Conservation (phyloP, 2,113 vertebrate genomes). For the Micromys minutus region DNA sequence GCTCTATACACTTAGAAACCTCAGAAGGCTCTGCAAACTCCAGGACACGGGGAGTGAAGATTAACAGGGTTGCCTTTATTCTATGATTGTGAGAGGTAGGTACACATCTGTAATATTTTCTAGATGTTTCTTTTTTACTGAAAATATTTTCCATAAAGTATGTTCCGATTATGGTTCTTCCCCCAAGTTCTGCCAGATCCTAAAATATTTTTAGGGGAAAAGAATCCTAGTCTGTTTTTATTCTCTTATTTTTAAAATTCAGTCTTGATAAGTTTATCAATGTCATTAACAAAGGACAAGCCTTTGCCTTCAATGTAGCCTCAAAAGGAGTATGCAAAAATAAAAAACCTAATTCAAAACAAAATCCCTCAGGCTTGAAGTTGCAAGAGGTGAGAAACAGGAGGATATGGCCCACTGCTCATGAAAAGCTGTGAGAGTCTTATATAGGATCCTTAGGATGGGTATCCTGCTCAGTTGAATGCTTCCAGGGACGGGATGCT, state of each 20-base stretch:
- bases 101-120: background rate
- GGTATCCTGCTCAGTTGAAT: background rate
- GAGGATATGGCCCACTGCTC: background rate
- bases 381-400: background rate
- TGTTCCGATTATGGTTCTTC: background rate
- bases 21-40: background rate
- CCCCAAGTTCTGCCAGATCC: background rate
- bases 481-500: background rate
- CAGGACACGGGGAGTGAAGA: background rate
- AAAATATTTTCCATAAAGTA: background rate
- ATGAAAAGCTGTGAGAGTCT: background rate
- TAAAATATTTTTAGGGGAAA: background rate
- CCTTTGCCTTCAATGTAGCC: background rate
- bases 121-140: background rate
- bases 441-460: background rate
- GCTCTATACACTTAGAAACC: background rate
- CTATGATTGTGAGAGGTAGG: background rate
- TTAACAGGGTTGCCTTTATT: background rate
- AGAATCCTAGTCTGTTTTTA: slow-evolving; percentile 19
- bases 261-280: background rate
- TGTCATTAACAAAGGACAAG: slow-evolving; percentile 1
- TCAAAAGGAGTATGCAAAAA: background rate
- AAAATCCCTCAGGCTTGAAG: background rate
- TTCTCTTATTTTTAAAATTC: background rate
- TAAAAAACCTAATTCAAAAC: background rate